Evolutionary conservation across 2,113 vertebrate species (phyloP), one percentile per base, ranked within the genome.

Genomic region (Chrysochloris asiatica): DNA sequence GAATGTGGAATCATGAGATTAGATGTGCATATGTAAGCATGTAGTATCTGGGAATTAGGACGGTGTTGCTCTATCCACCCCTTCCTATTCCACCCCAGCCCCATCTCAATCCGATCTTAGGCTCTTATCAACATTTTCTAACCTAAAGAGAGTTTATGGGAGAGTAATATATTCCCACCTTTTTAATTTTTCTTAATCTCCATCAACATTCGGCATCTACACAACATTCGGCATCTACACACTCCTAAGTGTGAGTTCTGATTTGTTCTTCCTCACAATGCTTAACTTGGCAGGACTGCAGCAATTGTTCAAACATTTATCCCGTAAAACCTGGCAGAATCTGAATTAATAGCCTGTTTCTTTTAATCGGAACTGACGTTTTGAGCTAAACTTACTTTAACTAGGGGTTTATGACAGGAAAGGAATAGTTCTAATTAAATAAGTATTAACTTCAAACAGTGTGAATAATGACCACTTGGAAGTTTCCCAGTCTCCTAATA

Each of bases 381-480:
- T 87, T 59, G 33, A 89, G 65, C 75, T 45, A 92, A 90, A 96
- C 95, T 97, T 90, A 92, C 95, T 95, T 95, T 86, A 95, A 82
- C 90, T 52, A 63, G 85, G 72, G 88, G 92, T 96, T 97, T 72
- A 94, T 95, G 93, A 95, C 83, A 94, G 92, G 75, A 95, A 94
- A 73, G 90, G 89, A 96, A 93, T 94, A 89, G 28, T 88, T 95
- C 82, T 95, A 90, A 95, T 95, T 97, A 97, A 96, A 82, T 72
- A 88, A 76, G 69, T 90, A 96, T 90, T 50, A 76, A 63, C 89
- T 92, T 97, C 95, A 95, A 93, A 92, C 83, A 28, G 86, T 94
- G 95, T 97, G 95, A 95, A 96, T 96, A 95, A 97, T 94, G 93
- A 90, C 92, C 88, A 33, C 14, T 16, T 95, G 92, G 94, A 96